These are phyloP conservation scores for Rhopalosiphum nymphaeae DNA, from an alignment of 2,888 invertebrate species.

Conservation along the genomic window DNA sequence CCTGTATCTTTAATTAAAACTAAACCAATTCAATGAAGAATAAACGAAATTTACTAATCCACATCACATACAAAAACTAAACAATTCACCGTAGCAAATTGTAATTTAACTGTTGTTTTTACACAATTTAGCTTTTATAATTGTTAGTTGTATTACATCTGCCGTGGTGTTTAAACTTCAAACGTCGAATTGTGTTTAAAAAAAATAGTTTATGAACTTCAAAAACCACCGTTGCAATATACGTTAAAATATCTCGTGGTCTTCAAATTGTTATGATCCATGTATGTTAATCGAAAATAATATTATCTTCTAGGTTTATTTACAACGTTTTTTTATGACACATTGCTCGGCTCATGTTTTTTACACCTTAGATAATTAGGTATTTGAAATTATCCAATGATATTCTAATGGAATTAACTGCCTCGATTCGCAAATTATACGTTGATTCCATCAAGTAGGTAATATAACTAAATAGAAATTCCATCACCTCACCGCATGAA, in stretches of 20 bases:
- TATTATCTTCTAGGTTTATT: neutral
- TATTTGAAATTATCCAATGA: neutral
- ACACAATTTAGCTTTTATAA: neutral
- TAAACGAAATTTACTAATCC: neutral
- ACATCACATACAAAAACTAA: neutral
- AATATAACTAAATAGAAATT: neutral
- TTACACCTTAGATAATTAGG: neutral
- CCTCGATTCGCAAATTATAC: neutral
- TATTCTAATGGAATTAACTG: neutral
- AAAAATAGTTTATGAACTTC: neutral
- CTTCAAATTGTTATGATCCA: neutral
- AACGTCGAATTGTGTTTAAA: neutral
- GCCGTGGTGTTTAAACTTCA: neutral
- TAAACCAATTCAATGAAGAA: neutral
- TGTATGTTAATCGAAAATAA: neutral
- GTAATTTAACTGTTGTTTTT: neutral
- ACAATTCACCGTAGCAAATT: neutral
- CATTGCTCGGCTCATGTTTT: neutral
- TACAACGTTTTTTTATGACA: too few species aligned
- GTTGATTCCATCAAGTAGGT: neutral
- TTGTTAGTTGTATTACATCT: neutral
- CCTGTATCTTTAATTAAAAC: neutral
- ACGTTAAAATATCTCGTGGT: neutral
- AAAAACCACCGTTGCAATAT: neutral
- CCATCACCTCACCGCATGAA: neutral